A percentile compares a stretch with the other conserved stretches of the same genome.
Conservation (phyloP, 2,797 vertebrate genomes). For the Thunnus albacares region DNA sequence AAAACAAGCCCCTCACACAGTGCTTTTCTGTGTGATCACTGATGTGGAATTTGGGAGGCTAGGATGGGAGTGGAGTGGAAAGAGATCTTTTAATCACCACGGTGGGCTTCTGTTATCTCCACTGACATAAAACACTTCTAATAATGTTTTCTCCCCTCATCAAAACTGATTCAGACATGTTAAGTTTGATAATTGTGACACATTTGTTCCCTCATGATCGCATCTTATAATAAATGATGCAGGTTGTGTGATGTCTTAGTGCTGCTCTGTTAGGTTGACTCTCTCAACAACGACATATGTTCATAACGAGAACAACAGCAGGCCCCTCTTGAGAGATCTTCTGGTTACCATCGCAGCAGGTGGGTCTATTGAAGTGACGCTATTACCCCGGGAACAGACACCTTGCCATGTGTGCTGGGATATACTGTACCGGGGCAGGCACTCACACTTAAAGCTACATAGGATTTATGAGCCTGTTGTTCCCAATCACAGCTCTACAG, state of each 20-base stretch:
- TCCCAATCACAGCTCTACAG: slow-evolving; percentile 35
- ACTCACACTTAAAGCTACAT: background rate
- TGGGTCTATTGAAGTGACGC: slow-evolving; percentile 37
- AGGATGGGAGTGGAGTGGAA: slow-evolving; percentile 19
- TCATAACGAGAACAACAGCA: slow-evolving; percentile 19
- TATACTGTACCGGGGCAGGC: background rate
- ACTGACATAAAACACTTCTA: background rate
- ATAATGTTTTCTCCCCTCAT: background rate
- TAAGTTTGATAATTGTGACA: background rate
- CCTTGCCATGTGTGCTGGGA: slow-evolving; percentile 15
- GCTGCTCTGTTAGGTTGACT: background rate
- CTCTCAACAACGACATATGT: background rate
- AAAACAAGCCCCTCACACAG: slow-evolving; percentile 52
- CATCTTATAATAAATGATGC: background rate
- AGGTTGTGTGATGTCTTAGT: background rate
- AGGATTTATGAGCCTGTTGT: slow-evolving; percentile 45
- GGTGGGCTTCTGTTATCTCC: slow-evolving; percentile 24
- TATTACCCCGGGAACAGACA: slow-evolving; percentile 32
- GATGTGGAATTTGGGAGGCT: slow-evolving; percentile 72
- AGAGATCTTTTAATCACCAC: slow-evolving; percentile 36
- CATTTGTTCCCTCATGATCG: background rate
- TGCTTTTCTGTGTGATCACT: slow-evolving; percentile 67
- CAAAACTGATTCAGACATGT: slow-evolving; percentile 13
- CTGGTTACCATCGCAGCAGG: slow-evolving; percentile 43
- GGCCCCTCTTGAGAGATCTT: slow-evolving; percentile 23